Evolutionary conservation across 2,888 invertebrate species (phyloP).

Genomic region (Sphecodes monilicornis): DNA sequence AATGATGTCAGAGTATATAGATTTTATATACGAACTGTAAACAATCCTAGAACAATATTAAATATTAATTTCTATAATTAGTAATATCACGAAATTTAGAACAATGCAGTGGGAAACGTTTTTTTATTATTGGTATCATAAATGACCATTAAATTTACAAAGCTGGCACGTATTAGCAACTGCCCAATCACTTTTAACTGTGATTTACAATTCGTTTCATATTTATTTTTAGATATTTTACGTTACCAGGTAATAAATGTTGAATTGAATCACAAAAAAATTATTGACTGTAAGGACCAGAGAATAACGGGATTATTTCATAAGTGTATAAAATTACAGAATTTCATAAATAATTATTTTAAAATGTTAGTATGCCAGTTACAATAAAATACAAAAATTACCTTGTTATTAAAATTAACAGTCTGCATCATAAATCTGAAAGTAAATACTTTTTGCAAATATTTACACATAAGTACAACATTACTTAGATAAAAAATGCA

Average conservation of each 20-base stretch:
- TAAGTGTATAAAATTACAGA: conserved; percentile 43
- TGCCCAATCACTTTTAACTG: conserved; percentile 62
- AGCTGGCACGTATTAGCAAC: conserved; percentile 53
- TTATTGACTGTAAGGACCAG: conserved; percentile 52
- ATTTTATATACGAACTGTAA: conserved; percentile 23
- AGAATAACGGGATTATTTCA: conserved; percentile 48
- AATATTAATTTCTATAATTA: conserved; percentile 43
- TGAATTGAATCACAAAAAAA: conserved; percentile 39
- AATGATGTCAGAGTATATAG: conserved; percentile 35
- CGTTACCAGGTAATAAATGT: conserved; percentile 53
- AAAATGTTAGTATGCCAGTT: conserved; percentile 51
- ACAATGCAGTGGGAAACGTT: conserved; percentile 14
- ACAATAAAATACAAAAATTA: conserved; percentile 39
- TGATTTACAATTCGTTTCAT: conserved; percentile 65
- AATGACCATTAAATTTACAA: conserved; percentile 40
- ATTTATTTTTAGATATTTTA: conserved; percentile 62
- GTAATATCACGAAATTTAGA: conserved; percentile 32
- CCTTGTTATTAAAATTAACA: conserved; percentile 51
- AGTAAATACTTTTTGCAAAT: conserved; percentile 65
- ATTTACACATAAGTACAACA: conserved; percentile 59
- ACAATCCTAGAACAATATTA: conserved; percentile 38
- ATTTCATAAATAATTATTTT: conserved; percentile 46
- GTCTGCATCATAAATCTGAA: conserved; percentile 57
- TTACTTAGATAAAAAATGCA: conserved; percentile 47
- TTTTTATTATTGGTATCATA: conserved; percentile 33